Evolutionary conservation across 1,140 invertebrate species (phyloP), one percentile per base, ranked within the genome.

Genomic region (Varroa destructor): DNA sequence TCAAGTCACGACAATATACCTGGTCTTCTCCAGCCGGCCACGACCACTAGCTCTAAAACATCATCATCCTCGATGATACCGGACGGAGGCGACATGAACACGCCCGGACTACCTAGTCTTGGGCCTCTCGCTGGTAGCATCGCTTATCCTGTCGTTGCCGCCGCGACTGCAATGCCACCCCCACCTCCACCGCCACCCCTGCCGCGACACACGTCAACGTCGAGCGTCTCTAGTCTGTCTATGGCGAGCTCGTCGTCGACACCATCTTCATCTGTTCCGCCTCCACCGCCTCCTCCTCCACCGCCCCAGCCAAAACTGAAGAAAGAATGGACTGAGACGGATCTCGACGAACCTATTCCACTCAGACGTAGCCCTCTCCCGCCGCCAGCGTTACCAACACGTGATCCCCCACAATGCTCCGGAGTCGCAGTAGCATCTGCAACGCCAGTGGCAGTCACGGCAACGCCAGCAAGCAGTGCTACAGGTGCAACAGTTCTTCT

Each of bases 401-500:
- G 51, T 43, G 42, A 43, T 43, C 42, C 43, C 25, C 36, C 25
- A 0, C 25, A 10, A 1, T 61, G 40, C 14, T n/a, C 58, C 0
- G 42, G 42, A 51, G 55, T 14, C 61, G 46, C 14, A 36, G 8
- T 37, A 40, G 10, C 25, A 57, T 6, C 25, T 12, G n/a, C 36
- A 55, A 56, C 43, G 70, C 73, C 42, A 61, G 46, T 8, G 8
- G 46, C 46, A 51, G 46, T 3, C 3, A 51, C 46, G 8, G 46
- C 4, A 6, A 43, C 6, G 55, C 6, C 14, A 46, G 37, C 55
- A 55, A 51, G 6, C n/a, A 25, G 40, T 76, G 74, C 74, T 67
- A 8, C 74, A 57, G 76, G 72, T 70, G 14, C 61, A 89, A 55
- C 83, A 86, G 6, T 81, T 86, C 73, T 86, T 87, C 74, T 87